These are phyloP conservation scores for Julus scandinavius DNA, from an alignment of 2,888 invertebrate genomes.

Conservation along the genomic window DNA sequence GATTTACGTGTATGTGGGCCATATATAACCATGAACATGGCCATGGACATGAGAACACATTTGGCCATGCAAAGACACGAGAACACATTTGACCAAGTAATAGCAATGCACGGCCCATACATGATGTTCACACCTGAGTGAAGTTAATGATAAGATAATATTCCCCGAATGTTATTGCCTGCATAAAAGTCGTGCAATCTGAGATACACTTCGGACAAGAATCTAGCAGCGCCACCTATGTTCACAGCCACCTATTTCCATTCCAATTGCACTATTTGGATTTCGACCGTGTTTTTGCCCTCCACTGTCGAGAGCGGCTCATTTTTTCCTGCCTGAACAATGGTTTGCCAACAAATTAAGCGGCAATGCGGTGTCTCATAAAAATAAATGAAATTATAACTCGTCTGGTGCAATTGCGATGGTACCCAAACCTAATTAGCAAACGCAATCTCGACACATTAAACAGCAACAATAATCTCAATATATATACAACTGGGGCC, in stretches of 20 bases:
- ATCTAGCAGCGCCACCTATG: neutral
- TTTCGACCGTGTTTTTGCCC: neutral
- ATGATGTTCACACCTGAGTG: no score
- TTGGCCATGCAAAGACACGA: no score
- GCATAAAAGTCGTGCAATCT: no score
- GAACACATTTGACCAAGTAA: no score
- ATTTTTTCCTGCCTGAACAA: neutral
- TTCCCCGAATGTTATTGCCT: no score
- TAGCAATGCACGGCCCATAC: no score
- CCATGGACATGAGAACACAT: no score
- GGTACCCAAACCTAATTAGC: constrained; percentile 33
- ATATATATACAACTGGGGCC: constrained; percentile 33
- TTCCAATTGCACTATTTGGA: neutral
- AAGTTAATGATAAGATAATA: no score
- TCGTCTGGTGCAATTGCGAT: constrained; percentile 18
- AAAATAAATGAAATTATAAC: constrained; percentile 33
- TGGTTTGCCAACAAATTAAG: constrained; percentile 30
- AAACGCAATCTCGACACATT: constrained; percentile 33
- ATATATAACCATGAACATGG: no score
- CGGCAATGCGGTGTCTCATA: constrained; percentile 33
- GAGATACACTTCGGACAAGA: no score
- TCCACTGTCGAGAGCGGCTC: neutral
- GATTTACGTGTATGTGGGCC: no score
- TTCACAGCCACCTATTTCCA: neutral
- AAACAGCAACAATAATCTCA: constrained; percentile 33